Percentiles rank a stretch among this genome's conserved stretches.
Conservation (phyloP, 2,113 vertebrate genomes). For the Heloderma charlesbogerti region DNA sequence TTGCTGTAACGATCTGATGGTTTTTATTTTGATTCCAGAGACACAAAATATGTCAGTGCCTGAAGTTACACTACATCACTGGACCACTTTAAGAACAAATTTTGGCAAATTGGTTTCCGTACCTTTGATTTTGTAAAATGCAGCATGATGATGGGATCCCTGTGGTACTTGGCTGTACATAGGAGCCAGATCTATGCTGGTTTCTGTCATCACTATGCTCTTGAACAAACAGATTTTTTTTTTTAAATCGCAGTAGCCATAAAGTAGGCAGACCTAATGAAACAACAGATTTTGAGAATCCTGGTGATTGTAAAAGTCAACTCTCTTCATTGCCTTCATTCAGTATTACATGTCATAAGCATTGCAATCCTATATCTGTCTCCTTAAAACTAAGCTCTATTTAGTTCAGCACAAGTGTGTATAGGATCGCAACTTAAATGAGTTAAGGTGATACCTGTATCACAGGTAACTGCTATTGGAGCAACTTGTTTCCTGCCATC, state of each 20-base stretch:
- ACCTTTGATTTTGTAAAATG: neutral
- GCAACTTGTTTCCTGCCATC: neutral
- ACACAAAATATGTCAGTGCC: neutral
- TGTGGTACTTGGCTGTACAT: neutral
- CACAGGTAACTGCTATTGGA: neutral
- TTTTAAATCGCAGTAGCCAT: too few relatives aligned
- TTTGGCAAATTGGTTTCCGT: neutral
- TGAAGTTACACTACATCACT: neutral
- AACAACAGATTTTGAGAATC: neutral
- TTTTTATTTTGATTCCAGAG: neutral
- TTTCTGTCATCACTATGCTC: neutral
- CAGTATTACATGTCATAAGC: neutral
- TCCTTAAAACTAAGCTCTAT: neutral
- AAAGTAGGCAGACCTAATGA: neutral
- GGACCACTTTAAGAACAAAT: neutral
- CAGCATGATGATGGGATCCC: neutral
- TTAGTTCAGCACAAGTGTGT: neutral
- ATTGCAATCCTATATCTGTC: neutral
- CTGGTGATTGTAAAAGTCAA: neutral
- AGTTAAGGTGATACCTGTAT: neutral
- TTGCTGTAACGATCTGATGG: neutral
- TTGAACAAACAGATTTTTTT: neutral
- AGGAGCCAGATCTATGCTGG: neutral
- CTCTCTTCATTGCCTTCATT: neutral
- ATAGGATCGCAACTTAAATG: neutral